Evolutionary conservation across 1,140 invertebrate genomes (phyloP).

Genomic region (Ips nitidus): DNA sequence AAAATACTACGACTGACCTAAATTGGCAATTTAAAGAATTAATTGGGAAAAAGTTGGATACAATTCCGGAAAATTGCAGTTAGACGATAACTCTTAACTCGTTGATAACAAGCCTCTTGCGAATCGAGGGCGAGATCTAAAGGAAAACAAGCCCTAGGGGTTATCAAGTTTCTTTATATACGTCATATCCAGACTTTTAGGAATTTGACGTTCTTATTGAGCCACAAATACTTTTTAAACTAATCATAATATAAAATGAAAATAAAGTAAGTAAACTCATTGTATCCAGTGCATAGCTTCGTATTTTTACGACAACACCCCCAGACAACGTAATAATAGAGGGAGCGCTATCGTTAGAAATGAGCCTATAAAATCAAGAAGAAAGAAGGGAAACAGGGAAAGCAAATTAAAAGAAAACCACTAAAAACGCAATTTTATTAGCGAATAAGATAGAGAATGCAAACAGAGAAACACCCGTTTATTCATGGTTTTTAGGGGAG

Average conservation of each 20-base stretch:
- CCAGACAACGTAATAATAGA: slow-evolving; percentile 17
- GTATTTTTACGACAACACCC: slow-evolving; percentile 12
- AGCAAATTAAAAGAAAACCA: slow-evolving; percentile 30
- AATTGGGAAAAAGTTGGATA: background rate
- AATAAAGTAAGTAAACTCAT: background rate
- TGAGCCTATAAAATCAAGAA: slow-evolving; percentile 23
- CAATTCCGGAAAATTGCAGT: slow-evolving; percentile 12
- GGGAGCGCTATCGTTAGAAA: slow-evolving; percentile 15
- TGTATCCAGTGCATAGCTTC: slow-evolving; percentile 3
- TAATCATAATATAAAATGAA: background rate
- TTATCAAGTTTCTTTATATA: slow-evolving; percentile 23
- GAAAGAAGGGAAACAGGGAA: slow-evolving; percentile 24
- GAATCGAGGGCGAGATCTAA: slow-evolving; percentile 10
- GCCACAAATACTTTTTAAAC: background rate
- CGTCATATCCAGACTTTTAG: slow-evolving; percentile 13
- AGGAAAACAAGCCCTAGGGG: slow-evolving; percentile 21
- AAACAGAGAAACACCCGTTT: slow-evolving; percentile 23
- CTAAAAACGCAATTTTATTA: slow-evolving; percentile 35
- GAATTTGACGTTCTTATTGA: slow-evolving; percentile 19
- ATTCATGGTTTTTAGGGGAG: slow-evolving; percentile 14
- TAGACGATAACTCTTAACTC: slow-evolving; percentile 23
- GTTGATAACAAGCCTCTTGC: slow-evolving; percentile 23
- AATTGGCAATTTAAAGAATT: background rate
- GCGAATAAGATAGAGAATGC: slow-evolving; percentile 22
- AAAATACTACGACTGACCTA: slow-evolving; percentile 5